Base-by-base conservation (phyloP, 2,113 vertebrate genomes). In the Hemicordylus capensis region DNA sequence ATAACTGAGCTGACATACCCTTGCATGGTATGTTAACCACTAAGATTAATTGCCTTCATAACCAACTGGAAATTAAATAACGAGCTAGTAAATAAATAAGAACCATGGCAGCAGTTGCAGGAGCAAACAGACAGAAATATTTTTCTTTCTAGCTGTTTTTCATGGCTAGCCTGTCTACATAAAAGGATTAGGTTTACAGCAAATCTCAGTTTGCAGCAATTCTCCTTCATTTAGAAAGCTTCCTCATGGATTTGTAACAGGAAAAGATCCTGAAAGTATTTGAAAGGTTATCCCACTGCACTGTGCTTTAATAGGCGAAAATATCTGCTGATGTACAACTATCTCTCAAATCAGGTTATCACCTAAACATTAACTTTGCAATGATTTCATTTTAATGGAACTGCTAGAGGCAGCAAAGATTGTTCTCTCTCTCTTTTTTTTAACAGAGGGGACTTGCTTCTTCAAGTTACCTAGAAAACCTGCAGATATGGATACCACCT, bases 31-130 rank as follows among this genome's bases (percentile, higher is more conserved):
- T n/a, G n/a, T n/a, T n/a, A n/a, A n/a, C n/a, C n/a, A n/a, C n/a
- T n/a, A n/a, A n/a, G n/a, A n/a, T 6, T 0, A 72, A 88, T 66
- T 74, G 56, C 69, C 56, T 22, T 39, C 20, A 19, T 1, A 87
- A 31, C 26, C 20, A 63, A 64, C 44, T 82, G 15, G 63, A 76
- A 87, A 54, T 51, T 78, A 44, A 78, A 61, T 81, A 8, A 75
- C 74, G 80, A 64, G 46, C 85, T 69, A 88, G 24, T 42, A 85
- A n/a, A 90, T 24, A n/a, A 75, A 66, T 4, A 11, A 70, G 56
- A 34, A 72, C 46, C 70, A 54, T n/a, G 8, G 76, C n/a, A 83
- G 26, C 26, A 69, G 28, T 28, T 84, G 24, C 7, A 4, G 9
- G 39, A 80, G 51, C 80, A 77, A 15, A 85, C 6, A 78, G 66